phyloP scores from a whole-genome alignment of 2,797 vertebrate genomes.

The Phaenicophaeus curvirostris region DNA sequence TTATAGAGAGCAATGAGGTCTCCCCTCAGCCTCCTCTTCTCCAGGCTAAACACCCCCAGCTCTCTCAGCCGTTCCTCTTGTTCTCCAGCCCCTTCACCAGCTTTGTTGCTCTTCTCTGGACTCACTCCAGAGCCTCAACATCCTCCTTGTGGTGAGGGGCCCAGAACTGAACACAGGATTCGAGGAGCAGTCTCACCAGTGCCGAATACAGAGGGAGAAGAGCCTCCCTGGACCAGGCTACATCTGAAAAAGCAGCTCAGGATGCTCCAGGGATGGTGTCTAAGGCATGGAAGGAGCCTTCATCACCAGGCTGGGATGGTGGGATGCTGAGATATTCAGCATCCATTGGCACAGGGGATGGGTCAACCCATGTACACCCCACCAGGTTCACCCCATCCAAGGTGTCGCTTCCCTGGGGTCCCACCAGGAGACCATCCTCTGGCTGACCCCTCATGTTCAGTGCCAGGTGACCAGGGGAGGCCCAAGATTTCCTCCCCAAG shows the following conservation, averaged over 20 bases:
- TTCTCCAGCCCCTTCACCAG: too few relatives aligned
- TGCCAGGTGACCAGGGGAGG: fast-evolving
- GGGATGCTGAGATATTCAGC: not conserved
- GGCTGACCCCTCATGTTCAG: too few relatives aligned
- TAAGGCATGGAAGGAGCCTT: not conserved
- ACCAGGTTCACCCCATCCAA: fast-evolving
- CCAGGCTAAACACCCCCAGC: too few relatives aligned
- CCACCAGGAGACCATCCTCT: not conserved
- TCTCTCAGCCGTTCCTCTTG: too few relatives aligned
- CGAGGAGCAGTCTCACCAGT: too few relatives aligned
- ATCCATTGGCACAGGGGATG: fast-evolving
- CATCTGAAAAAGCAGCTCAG: fast-evolving
- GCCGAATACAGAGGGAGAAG: too few relatives aligned
- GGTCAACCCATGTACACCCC: fast-evolving
- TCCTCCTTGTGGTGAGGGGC: too few relatives aligned
- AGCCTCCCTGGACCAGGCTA: fast-evolving
- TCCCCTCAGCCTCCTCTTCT: too few relatives aligned
- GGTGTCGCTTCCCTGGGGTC: not conserved
- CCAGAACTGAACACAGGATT: too few relatives aligned
- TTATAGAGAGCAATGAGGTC: too few relatives aligned
- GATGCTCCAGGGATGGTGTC: fast-evolving
- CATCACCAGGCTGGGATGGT: not conserved
- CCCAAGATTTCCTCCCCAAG: not conserved
- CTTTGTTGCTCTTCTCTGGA: too few relatives aligned
- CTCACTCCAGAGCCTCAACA: too few relatives aligned